These are phyloP conservation scores for Platygyra sinensis DNA, from an alignment of 64 coral and sea anemone genomes.

Conservation along the genomic window DNA sequence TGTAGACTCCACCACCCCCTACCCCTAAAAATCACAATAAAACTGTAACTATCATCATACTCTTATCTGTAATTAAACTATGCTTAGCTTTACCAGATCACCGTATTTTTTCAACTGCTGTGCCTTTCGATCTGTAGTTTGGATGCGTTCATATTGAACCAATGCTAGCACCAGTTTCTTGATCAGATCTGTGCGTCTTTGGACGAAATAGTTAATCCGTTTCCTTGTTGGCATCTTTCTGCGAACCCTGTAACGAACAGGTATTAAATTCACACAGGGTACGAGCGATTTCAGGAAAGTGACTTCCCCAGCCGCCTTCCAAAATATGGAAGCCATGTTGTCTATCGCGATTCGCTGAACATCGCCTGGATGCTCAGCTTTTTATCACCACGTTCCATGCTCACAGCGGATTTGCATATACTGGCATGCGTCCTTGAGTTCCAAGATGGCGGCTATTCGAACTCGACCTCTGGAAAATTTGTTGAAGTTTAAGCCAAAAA, in stretches of 20 bases:
- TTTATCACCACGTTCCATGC: neutral
- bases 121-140: slow-evolving; percentile 90
- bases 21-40: too few relatives aligned
- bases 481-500: slow-evolving; percentile 89
- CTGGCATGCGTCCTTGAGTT: neutral
- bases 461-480: slow-evolving; percentile 85
- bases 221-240: slow-evolving; percentile 91
- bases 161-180: slow-evolving; percentile 88
- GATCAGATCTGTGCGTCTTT: slow-evolving; percentile 90
- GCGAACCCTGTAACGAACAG: slow-evolving; percentile 76
- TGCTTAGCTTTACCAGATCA: slow-evolving; percentile 69
- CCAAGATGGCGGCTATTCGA: slow-evolving; percentile 85
- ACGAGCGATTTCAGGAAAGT: slow-evolving; percentile 38
- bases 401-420: neutral
- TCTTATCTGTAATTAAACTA: neutral
- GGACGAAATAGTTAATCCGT: slow-evolving; percentile 76
- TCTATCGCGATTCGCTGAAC: neutral
- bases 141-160: slow-evolving; percentile 89
- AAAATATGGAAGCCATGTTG: slow-evolving; percentile 75
- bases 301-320: slow-evolving; percentile 17
- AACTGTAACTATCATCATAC: too few relatives aligned
- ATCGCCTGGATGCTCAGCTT: neutral
- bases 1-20: too few relatives aligned
- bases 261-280: slow-evolving; percentile 62
- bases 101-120: slow-evolving; percentile 92